A percentile compares a stretch with the other conserved stretches of the same genome.
Conservation (phyloP, 2,113 vertebrate genomes). For the Oreotrochilus melanogaster region DNA sequence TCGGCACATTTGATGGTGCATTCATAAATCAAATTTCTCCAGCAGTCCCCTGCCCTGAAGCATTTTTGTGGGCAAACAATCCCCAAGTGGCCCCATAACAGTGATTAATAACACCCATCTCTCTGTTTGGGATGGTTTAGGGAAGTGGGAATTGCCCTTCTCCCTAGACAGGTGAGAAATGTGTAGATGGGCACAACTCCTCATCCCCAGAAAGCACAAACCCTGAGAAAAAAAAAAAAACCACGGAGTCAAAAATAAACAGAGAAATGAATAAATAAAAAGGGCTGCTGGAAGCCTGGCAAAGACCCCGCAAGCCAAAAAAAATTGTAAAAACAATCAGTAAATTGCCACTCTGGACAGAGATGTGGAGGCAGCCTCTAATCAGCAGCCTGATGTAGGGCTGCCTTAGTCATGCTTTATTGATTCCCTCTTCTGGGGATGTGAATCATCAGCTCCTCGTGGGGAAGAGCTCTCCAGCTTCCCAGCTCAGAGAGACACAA, state of each 20-base stretch:
- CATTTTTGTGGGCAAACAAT: neutral
- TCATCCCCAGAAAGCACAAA: neutral
- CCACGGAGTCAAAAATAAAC: neutral
- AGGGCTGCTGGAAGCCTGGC: neutral
- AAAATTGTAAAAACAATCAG: neutral
- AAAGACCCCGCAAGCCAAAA: neutral
- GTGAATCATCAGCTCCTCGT: constrained; percentile 59
- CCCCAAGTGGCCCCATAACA: neutral
- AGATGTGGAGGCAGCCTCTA: constrained; percentile 24
- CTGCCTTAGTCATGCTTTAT: constrained; percentile 57
- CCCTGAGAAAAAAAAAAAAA: neutral
- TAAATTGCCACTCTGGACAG: constrained; percentile 47
- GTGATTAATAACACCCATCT: constrained; percentile 15
- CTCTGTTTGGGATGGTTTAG: neutral
- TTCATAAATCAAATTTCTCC: constrained; percentile 43
- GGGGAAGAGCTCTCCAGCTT: constrained; percentile 50
- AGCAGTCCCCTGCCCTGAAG: neutral
- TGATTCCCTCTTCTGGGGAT: constrained; percentile 20
- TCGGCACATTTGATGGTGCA: neutral
- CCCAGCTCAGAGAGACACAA: neutral
- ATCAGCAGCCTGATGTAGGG: constrained; percentile 9
- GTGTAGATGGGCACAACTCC: neutral
- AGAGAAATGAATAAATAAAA: neutral
- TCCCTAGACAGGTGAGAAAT: fast-evolving
- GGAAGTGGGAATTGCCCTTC: neutral